Percentiles rank a stretch among this genome's conserved stretches.
Conservation (phyloP, 2,797 vertebrate genomes). For the Hyperoplus lanceolatus region DNA sequence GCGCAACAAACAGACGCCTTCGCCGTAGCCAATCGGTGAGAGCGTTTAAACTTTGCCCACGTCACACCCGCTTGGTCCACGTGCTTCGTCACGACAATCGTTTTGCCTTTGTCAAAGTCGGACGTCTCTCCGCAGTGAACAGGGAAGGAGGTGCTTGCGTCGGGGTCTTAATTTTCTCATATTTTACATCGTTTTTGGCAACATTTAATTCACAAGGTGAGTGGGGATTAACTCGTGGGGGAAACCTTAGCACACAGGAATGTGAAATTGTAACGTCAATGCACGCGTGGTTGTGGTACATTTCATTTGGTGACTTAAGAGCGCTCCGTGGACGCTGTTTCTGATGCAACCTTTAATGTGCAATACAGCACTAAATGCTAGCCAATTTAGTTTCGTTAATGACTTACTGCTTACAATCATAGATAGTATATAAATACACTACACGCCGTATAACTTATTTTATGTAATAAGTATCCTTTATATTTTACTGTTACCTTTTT, state of each 20-base stretch:
- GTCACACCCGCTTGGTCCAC: slow-evolving; percentile 18
- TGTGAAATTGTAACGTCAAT: accelerated
- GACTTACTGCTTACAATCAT: background rate
- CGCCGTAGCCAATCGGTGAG: slow-evolving; percentile 69
- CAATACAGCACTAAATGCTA: background rate
- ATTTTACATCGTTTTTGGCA: background rate
- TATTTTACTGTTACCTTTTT: accelerated
- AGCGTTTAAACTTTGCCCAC: background rate
- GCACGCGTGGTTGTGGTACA: background rate
- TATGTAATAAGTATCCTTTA: no score
- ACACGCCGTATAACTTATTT: accelerated
- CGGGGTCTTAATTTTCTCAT: background rate
- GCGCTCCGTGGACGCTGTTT: background rate
- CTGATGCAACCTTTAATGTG: slow-evolving; percentile 61
- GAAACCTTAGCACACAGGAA: accelerated
- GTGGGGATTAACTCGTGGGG: background rate
- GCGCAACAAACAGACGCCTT: slow-evolving; percentile 65
- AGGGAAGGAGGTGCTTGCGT: accelerated
- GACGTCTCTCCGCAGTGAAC: background rate
- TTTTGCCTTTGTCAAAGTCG: background rate
- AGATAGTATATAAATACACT: no score
- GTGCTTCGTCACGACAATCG: slow-evolving; percentile 36
- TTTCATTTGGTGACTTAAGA: no score
- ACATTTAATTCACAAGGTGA: slow-evolving; percentile 60
- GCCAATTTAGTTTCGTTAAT: background rate